Conservation (phyloP, 2,888 invertebrate genomes). For the Conomelus anceps region DNA sequence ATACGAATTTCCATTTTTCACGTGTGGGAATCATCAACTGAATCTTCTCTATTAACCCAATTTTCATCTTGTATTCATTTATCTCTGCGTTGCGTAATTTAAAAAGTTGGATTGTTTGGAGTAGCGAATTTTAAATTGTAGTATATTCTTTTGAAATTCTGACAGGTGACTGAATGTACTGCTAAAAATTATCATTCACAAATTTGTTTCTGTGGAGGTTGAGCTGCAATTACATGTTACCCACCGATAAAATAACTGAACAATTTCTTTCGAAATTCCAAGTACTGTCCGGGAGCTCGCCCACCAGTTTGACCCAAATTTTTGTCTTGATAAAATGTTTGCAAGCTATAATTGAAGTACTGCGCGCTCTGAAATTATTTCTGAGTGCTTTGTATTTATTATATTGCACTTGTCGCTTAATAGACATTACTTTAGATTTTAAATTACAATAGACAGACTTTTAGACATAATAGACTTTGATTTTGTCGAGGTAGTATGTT, state of each 20-base stretch:
- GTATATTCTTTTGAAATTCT: background rate
- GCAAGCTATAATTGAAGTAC: background rate
- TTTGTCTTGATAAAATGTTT: background rate
- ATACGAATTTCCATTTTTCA: slow-evolving; percentile 12
- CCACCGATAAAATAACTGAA: background rate
- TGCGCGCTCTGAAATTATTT: background rate
- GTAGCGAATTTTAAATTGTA: background rate
- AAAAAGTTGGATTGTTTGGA: background rate
- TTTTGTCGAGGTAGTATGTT: background rate
- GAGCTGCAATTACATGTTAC: background rate
- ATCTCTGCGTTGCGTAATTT: background rate
- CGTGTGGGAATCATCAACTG: slow-evolving; percentile 10
- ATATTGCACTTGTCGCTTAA: too few species aligned
- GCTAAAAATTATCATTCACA: too few species aligned
- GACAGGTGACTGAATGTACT: background rate
- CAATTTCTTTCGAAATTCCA: background rate
- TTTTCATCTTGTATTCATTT: background rate
- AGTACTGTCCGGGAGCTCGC: too few species aligned
- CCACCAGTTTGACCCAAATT: background rate
- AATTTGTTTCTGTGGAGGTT: background rate
- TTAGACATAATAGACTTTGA: background rate
- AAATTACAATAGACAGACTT: too few species aligned
- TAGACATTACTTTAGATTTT: too few species aligned
- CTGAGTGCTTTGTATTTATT: too few species aligned
- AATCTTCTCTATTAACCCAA: slow-evolving; percentile 10